A percentile compares a stretch with the other conserved stretches of the same genome.
Conservation (phyloP, 1,140 invertebrate genomes). For the Andrena cerasifolii region DNA sequence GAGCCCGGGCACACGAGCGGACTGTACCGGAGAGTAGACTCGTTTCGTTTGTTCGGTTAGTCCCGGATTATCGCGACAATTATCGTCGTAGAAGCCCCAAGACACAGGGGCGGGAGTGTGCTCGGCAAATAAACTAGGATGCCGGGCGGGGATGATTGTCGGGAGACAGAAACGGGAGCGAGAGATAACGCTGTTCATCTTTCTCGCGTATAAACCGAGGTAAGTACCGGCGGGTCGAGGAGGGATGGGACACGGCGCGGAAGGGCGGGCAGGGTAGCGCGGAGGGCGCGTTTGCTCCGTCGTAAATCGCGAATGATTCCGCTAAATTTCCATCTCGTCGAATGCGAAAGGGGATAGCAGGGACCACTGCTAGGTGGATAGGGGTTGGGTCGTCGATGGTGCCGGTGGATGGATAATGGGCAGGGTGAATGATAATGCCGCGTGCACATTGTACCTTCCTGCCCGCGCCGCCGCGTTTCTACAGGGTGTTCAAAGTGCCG, state of each 20-base stretch:
- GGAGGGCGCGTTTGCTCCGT: slow-evolving; percentile 60
- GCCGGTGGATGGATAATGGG: slow-evolving; percentile 71
- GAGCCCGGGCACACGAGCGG: not conserved
- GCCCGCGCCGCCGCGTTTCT: slow-evolving; percentile 33
- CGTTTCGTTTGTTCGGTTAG: slow-evolving; percentile 35
- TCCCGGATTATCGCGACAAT: slow-evolving; percentile 40
- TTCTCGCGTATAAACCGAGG: slow-evolving; percentile 59
- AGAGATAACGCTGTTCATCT: slow-evolving; percentile 56
- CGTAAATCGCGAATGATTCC: slow-evolving; percentile 74
- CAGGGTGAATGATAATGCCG: slow-evolving; percentile 73
- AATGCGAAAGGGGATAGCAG: slow-evolving; percentile 57
- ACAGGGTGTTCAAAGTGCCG: slow-evolving; percentile 15
- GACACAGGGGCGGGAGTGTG: slow-evolving; percentile 9
- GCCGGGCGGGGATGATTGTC: slow-evolving; percentile 25
- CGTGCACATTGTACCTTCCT: slow-evolving; percentile 51
- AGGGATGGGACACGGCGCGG: slow-evolving; percentile 22
- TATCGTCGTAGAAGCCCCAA: slow-evolving; percentile 16
- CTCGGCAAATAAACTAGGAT: slow-evolving; percentile 15
- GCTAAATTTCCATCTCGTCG: slow-evolving; percentile 75
- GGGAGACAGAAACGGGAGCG: slow-evolving; percentile 27
- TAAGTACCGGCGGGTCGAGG: slow-evolving; percentile 46
- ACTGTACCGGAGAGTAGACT: not conserved
- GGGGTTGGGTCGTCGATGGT: slow-evolving; percentile 69
- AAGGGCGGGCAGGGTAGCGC: too few species aligned
- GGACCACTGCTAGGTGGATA: slow-evolving; percentile 51